Evolutionary conservation across 23 tunicate genomes (phyloP), one percentile per base, ranked within the genome.

Genomic region (Styela plicata): DNA sequence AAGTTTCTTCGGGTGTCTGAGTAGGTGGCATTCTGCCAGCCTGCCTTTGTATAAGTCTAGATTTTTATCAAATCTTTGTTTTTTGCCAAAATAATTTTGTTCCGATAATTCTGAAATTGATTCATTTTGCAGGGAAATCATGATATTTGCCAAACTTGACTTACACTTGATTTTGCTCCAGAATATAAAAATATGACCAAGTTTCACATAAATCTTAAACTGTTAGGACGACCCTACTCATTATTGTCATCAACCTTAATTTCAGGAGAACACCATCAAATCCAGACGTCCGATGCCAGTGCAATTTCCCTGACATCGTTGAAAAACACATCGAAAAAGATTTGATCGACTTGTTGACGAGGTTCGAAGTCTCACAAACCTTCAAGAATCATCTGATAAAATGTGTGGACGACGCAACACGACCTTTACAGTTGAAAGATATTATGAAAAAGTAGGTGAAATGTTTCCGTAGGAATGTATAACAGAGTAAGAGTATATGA

Each of bases 241-340:
- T n/a, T n/a, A n/a, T n/a, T n/a, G n/a, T n/a, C 68, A 26, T 33
- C 30, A 3, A 28, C 64, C 64, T 80, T 85, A 2, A n/a, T 70
- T 74, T 1, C 44, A 91, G 97, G 71, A 83, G 91, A 34, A 83
- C 69, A 71, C 91, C 87, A 0, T 91, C 97, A 20, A 87, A 91
- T 66, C 97, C 97, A 10, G 86, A 87, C 64, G 21, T 67, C 2
- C 62, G 63, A 0, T 91, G 91, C 52, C 97, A 91, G 80, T 91
- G 97, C 86, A 91, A 84, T 78, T 84, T 88, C 28, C 97, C 97
- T n/a, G 68, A 66, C 28, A 83, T 91, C 32, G 87, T 91, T 83
- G 90, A 91, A 7, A 86, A 87, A 31, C 63, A 73, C 32, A 66
- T 91, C 0, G 91, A 87, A 21, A 31, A 69, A 63, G 88, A 83